Percentiles rank a stretch among this genome's conserved stretches.
Evolutionary conservation across 2,113 vertebrate genomes (phyloP).

Genomic region (Halichoeres trimaculatus): DNA sequence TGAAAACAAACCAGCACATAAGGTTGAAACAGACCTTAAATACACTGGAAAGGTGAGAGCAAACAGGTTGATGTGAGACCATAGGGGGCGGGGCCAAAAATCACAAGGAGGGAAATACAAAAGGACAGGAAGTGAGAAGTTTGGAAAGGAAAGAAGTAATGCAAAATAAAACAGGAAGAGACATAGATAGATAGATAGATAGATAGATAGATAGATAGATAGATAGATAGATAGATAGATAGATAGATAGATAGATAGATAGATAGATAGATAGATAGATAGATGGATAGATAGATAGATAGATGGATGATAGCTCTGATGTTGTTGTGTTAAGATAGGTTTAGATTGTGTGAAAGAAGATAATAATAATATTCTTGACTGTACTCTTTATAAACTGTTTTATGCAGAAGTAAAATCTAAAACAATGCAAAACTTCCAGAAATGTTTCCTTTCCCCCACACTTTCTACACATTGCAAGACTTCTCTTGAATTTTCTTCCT

Average conservation of each 20-base stretch:
- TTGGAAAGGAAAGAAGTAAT: neutral
- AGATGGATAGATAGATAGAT: too few relatives aligned
- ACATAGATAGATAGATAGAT: neutral
- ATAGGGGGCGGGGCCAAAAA: neutral
- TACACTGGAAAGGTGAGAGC: neutral
- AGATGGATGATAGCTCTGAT: too few relatives aligned
- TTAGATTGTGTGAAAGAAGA: too few relatives aligned
- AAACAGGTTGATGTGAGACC: neutral
- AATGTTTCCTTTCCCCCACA: neutral
- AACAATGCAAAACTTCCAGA: neutral
- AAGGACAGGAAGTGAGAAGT: neutral
- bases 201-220: too few relatives aligned
- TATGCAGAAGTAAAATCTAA: neutral
- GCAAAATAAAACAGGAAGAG: neutral
- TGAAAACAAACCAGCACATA: neutral
- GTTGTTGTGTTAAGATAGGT: too few relatives aligned
- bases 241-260: too few relatives aligned
- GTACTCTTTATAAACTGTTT: neutral
- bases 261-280: too few relatives aligned
- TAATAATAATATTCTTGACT: neutral
- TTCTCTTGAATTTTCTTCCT: conserved; percentile 4
- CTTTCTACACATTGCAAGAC: neutral
- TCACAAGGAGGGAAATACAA: neutral
- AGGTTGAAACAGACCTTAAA: neutral
- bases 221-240: too few relatives aligned